Percentiles rank a stretch among this genome's conserved stretches.
Evolutionary conservation across 2,888 invertebrate species (phyloP).

Genomic region (Standfussiana lucernea): DNA sequence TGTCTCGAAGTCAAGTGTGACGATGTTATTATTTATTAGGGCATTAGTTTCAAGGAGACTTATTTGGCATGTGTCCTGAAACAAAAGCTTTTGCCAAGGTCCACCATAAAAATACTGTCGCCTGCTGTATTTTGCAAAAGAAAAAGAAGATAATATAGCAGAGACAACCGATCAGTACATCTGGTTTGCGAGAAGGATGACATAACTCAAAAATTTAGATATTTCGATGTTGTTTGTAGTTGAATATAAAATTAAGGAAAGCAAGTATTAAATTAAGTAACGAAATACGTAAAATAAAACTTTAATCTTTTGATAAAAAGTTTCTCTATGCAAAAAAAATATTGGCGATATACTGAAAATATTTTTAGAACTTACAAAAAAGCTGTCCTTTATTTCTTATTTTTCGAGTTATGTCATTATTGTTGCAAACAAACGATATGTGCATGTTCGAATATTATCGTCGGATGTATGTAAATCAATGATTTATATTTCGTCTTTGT

Average conservation of each 20-base stretch:
- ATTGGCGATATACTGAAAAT: too few species aligned
- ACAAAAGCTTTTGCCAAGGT: constrained; percentile 16
- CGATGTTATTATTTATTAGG: constrained; percentile 47
- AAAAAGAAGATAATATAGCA: not conserved
- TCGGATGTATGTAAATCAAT: not conserved
- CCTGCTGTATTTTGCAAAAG: not conserved
- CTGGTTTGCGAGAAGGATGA: too few species aligned
- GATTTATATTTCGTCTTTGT: not conserved
- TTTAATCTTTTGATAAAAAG: too few species aligned
- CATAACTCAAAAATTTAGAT: too few species aligned
- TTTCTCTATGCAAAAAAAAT: too few species aligned
- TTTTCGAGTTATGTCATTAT: too few species aligned
- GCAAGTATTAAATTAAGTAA: too few species aligned
- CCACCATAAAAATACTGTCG: not conserved
- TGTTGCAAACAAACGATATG: not conserved
- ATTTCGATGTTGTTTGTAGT: too few species aligned
- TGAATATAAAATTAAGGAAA: too few species aligned
- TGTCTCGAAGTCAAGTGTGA: constrained; percentile 20
- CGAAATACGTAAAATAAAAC: too few species aligned
- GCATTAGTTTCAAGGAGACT: constrained; percentile 30
- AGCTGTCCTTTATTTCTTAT: too few species aligned
- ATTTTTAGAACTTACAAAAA: too few species aligned
- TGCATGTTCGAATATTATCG: not conserved
- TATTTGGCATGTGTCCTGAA: constrained; percentile 34
- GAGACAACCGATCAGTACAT: not conserved